These are phyloP conservation scores for Marcusenius ussheri DNA, from an alignment of 2,113 vertebrate species.

Conservation along the genomic window DNA sequence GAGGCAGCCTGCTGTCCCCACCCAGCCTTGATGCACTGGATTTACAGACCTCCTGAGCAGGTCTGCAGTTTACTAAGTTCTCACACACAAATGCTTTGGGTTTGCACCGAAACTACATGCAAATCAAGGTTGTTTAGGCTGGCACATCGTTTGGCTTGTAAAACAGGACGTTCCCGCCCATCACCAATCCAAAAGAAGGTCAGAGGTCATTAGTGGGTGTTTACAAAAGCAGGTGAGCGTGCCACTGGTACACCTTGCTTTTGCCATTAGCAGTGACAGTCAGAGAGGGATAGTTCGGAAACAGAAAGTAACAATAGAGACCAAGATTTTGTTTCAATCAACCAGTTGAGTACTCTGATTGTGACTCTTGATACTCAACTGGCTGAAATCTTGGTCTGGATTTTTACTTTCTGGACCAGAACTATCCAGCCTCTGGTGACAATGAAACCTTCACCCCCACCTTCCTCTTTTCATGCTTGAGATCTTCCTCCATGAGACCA, in stretches of 20 bases:
- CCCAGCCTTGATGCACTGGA: neutral
- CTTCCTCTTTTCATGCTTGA: neutral
- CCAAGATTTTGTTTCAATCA: neutral
- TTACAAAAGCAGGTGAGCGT: neutral
- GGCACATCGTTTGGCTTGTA: conserved; percentile 6
- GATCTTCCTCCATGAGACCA: neutral
- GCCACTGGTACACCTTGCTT: neutral
- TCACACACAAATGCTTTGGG: neutral
- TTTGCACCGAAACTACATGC: neutral
- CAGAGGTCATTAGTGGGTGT: neutral
- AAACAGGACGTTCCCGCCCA: neutral
- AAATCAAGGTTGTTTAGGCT: neutral
- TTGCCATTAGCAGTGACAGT: neutral
- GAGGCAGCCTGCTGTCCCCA: neutral
- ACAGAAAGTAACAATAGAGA: neutral
- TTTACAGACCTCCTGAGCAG: neutral
- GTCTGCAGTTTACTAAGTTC: neutral
- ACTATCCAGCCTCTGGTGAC: neutral
- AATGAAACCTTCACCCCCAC: neutral
- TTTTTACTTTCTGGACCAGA: neutral
- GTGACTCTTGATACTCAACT: neutral
- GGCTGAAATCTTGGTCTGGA: neutral
- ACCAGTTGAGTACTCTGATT: neutral
- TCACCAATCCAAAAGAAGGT: neutral
- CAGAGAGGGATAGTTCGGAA: neutral